Evolutionary conservation across 2,113 vertebrate genomes (phyloP).

Genomic region (Paedocypris sp.): DNA sequence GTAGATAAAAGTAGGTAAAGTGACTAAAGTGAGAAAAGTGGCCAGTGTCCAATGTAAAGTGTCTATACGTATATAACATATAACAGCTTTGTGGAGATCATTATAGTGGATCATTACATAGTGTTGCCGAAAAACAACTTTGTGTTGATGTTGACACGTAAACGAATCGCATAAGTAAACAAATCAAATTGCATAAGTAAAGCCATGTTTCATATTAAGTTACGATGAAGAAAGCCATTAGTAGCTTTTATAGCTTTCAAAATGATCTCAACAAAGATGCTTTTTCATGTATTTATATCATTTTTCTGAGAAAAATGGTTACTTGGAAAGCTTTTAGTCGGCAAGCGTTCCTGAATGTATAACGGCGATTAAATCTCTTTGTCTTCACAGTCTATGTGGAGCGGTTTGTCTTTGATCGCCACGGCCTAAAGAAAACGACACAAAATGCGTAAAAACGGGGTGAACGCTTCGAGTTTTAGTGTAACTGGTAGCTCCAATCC

Average conservation of each 20-base stretch:
- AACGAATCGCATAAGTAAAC: too few relatives aligned
- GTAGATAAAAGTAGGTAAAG: too few relatives aligned
- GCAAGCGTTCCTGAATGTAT: background rate
- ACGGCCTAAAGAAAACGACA: constrained; percentile 41
- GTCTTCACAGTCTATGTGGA: constrained; percentile 39
- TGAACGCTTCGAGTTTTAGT: constrained; percentile 9
- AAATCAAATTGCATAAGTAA: too few relatives aligned
- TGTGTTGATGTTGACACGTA: too few relatives aligned
- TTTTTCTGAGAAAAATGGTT: background rate
- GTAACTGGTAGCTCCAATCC: constrained; percentile 25
- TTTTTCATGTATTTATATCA: constrained; percentile 6
- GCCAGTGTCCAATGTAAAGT: too few relatives aligned
- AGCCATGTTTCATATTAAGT: too few relatives aligned
- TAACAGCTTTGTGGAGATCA: too few relatives aligned
- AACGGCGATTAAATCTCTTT: constrained; percentile 43
- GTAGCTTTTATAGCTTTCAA: background rate
- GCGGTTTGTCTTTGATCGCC: constrained; percentile 43
- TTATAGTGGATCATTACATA: too few relatives aligned
- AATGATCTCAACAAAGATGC: constrained; percentile 2
- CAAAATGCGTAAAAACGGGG: constrained; percentile 18
- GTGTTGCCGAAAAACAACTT: too few relatives aligned
- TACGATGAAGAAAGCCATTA: background rate
- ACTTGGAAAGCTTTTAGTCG: background rate
- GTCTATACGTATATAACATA: too few relatives aligned
- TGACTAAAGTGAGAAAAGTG: too few relatives aligned